Base-by-base conservation (phyloP, 2,888 invertebrate species). In the Archips crataeganus region DNA sequence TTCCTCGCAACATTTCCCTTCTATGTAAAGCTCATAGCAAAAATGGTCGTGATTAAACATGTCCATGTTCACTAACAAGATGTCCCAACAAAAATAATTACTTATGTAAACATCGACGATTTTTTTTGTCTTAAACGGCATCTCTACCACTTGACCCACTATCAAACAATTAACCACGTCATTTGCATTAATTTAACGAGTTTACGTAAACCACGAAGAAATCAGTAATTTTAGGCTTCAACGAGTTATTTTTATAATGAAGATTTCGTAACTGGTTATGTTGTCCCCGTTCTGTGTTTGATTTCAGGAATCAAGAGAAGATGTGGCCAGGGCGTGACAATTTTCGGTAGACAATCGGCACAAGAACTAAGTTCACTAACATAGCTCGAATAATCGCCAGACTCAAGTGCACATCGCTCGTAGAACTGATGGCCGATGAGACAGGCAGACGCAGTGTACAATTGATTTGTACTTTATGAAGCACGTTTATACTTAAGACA, bases 181-280 rank as follows among this genome's bases (percentile, higher is more conserved):
- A 78, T 79, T 79, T 79, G 77, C 78, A 79, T 78, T 74, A 73
- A 79, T 71, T 79, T 78, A 36, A 79, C 76, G 75, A 75, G 65
- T 39, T 15, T 73, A 67, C 70, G 71, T 65, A 65, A 75, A 70
- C 61, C 64, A 23, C 42, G 13, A 9, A 10, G 60, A 51, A 67
- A 57, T 47, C 36, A 11, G 64, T 66, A 75, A 75, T 69, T 57
- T 45, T 59, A 45, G 72, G 65, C 68, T 61, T 45, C 66, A 42
- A 71, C 57, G 70, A 61, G 39, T 57, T 64, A 62, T 62, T 70
- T 70, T 70, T 49, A 65, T 64, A 23, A 11, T 54, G 32, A 47
- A 54, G 60, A 51, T 64, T 64, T 49, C 47, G 64, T 47, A 64
- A 65, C 65, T 34, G 36, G 65, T 51, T 51, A 2, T 32, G 47